Evolutionary conservation across 2,797 vertebrate genomes (phyloP).

Genomic region (Carcharodon carcharias): DNA sequence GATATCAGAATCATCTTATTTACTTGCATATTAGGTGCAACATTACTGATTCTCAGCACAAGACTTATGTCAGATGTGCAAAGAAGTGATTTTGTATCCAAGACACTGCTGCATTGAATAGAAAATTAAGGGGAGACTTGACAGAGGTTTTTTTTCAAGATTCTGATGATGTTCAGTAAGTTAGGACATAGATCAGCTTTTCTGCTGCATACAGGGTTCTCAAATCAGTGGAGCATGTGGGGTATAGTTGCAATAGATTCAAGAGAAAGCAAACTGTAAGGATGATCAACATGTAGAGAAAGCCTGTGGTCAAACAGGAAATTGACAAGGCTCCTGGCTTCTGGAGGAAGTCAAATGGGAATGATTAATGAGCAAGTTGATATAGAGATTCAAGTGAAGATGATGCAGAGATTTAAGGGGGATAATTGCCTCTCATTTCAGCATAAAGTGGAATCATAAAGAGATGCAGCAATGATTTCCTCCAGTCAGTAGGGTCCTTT

Average conservation of each 20-base stretch:
- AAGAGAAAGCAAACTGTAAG: not conserved
- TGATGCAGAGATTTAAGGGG: not conserved
- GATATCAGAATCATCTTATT: not conserved
- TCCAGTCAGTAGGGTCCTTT: not conserved
- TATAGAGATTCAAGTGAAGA: not conserved
- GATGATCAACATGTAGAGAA: not conserved
- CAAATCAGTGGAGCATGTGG: not conserved
- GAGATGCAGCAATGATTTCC: not conserved
- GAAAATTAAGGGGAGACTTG: not conserved
- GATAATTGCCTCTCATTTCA: too few relatives aligned
- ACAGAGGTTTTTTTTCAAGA: not conserved
- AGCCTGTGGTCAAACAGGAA: not conserved
- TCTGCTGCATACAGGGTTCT: not conserved
- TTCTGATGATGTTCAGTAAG: not conserved
- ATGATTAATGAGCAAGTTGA: not conserved
- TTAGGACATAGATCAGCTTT: not conserved
- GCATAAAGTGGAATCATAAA: not conserved
- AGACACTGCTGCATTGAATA: not conserved
- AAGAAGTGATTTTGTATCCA: not conserved
- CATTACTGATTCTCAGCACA: not conserved
- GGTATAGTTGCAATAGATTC: not conserved
- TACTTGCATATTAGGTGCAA: not conserved
- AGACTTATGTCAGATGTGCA: not conserved
- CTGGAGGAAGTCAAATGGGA: not conserved
- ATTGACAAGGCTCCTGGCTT: not conserved